phyloP scores from a whole-genome alignment of 2,888 invertebrate genomes.

The Heliconius ethilla region DNA sequence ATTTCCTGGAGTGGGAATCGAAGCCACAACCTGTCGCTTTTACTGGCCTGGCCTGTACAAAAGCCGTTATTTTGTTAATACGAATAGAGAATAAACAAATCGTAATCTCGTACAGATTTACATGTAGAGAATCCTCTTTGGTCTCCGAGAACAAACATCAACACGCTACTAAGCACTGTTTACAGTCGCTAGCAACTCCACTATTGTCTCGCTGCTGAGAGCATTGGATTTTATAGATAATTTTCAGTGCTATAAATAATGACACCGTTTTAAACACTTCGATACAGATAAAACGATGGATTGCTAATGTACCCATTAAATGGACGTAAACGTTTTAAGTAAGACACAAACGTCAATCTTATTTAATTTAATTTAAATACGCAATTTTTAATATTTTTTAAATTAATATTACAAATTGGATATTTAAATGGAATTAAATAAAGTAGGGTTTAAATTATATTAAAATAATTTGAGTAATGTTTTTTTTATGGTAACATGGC shows the following conservation, averaged over 20 bases:
- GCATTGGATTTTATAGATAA: constrained; percentile 28
- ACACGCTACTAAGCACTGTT: constrained; percentile 39
- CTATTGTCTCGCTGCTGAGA: constrained; percentile 33
- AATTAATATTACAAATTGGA: constrained; percentile 20
- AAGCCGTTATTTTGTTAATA: constrained; percentile 2
- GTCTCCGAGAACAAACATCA: constrained; percentile 42
- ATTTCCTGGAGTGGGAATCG: no score
- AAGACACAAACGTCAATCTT: background rate
- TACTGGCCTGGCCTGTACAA: background rate
- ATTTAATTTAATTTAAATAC: constrained; percentile 14
- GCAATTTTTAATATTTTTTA: background rate
- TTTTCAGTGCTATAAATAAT: constrained; percentile 25
- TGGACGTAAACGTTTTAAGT: background rate
- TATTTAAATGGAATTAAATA: no score
- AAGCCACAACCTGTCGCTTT: no score
- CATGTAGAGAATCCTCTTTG: constrained; percentile 36
- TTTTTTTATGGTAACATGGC: background rate
- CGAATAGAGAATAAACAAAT: constrained; percentile 20
- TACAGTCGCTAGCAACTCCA: constrained; percentile 36
- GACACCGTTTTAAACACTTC: constrained; percentile 19
- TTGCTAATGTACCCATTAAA: constrained; percentile 46
- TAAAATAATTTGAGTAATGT: no score
- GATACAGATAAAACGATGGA: constrained; percentile 10
- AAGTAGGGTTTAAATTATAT: no score
- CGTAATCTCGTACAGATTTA: constrained; percentile 34